Conservation (phyloP, 2,113 vertebrate species). For the Martes martes region DNA sequence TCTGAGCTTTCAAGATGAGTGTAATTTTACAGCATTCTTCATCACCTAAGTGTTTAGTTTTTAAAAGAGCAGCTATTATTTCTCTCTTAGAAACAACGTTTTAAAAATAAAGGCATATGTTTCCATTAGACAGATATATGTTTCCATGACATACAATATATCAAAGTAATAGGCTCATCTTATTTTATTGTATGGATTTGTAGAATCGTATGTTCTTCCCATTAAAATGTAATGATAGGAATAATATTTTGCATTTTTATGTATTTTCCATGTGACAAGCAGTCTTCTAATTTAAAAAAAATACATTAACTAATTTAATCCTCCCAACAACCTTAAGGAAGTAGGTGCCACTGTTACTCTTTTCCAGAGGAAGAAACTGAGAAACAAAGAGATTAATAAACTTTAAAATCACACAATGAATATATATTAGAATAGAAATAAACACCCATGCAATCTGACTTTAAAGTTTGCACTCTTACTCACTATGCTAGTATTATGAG, state of each 20-base stretch:
- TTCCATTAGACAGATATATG: not conserved
- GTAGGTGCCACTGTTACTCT: not conserved
- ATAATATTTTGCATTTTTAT: not conserved
- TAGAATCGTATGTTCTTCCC: not conserved
- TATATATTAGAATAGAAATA: not conserved
- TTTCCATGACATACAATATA: not conserved
- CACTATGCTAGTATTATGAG: not conserved
- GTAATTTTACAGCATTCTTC: not conserved
- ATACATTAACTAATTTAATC: not conserved
- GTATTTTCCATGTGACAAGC: not conserved
- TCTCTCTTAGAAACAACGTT: constrained; percentile 13
- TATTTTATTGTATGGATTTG: not conserved
- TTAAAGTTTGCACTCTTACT: not conserved
- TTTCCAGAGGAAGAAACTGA: not conserved
- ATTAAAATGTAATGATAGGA: not conserved
- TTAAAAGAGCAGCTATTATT: not conserved
- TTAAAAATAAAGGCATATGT: not conserved
- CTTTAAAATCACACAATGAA: not conserved
- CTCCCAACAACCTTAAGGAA: not conserved
- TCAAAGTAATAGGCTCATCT: constrained; percentile 14
- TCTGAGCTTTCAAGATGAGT: not conserved
- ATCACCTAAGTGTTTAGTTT: not conserved
- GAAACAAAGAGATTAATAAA: not conserved
- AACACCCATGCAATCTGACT: not conserved
- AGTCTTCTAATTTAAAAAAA: not conserved